These are phyloP conservation scores for Tachysurus fulvidraco DNA, from an alignment of 2,113 vertebrate species.

Conservation along the genomic window DNA sequence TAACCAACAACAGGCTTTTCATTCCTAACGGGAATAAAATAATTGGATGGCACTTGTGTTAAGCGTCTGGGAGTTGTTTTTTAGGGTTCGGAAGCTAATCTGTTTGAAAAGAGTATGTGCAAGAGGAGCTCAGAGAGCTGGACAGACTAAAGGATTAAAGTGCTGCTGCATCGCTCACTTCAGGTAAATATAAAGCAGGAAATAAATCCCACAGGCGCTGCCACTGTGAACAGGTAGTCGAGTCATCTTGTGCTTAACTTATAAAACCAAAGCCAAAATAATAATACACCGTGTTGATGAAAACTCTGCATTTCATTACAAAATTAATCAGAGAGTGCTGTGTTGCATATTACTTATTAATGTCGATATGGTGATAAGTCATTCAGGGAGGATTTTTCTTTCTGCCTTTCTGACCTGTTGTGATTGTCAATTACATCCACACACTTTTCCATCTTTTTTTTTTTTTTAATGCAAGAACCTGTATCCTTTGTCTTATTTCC, in stretches of 20 bases:
- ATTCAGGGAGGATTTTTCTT: neutral
- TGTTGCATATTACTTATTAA: neutral
- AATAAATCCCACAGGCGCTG: neutral
- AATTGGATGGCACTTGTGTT: neutral
- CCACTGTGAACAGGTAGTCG: neutral
- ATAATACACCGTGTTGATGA: neutral
- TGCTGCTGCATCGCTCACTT: neutral
- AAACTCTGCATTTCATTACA: neutral
- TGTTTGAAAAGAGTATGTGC: neutral
- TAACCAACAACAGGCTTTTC: neutral
- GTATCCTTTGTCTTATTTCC: neutral
- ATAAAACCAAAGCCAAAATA: neutral
- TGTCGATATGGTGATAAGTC: neutral
- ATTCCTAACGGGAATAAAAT: neutral
- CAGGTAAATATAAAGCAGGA: neutral
- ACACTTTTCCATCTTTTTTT: no score
- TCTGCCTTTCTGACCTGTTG: neutral
- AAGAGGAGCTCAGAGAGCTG: neutral
- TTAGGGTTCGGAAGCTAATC: neutral
- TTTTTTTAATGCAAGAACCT: neutral
- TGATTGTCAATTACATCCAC: neutral
- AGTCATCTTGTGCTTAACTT: neutral
- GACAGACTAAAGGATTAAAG: neutral
- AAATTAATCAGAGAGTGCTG: neutral
- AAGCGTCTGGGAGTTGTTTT: neutral